Conservation (phyloP, 2,888 invertebrate genomes). For the Amblyteles armatorius region DNA sequence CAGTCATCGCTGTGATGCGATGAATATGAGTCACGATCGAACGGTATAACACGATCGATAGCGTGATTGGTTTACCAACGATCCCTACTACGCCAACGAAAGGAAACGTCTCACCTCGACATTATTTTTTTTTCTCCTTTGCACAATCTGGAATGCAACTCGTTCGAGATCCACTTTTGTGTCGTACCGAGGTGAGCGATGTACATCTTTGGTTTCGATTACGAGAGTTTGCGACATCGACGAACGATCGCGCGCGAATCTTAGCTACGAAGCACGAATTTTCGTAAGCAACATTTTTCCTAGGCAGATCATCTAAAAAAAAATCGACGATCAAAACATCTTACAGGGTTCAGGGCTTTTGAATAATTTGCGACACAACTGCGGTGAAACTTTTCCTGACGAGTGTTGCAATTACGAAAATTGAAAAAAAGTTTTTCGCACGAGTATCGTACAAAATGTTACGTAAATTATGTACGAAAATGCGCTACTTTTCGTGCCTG, state of each 20-base stretch:
- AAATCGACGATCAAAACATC: too few species aligned
- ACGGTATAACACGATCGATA: constrained; percentile 4
- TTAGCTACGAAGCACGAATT: not conserved
- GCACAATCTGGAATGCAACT: not conserved
- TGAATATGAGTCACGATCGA: constrained; percentile 24
- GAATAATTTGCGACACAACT: too few species aligned
- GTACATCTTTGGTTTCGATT: constrained; percentile 7
- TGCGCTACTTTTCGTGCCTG: too few species aligned
- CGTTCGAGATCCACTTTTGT: constrained; percentile 35
- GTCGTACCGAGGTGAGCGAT: not conserved
- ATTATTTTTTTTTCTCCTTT: constrained; percentile 19
- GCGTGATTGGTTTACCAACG: constrained; percentile 27
- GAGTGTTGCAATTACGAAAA: too few species aligned
- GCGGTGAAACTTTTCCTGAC: too few species aligned
- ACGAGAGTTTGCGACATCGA: not conserved
- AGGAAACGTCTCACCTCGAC: constrained; percentile 35
- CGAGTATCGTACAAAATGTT: too few species aligned
- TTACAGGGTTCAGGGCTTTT: too few species aligned
- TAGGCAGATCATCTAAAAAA: not conserved
- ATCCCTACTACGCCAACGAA: constrained; percentile 13
- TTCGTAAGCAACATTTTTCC: not conserved
- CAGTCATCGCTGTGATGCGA: not conserved
- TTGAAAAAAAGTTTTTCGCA: too few species aligned
- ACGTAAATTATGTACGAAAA: too few species aligned
- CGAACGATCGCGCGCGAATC: not conserved